Conservation (phyloP, 2,888 invertebrate genomes). For the Xanthorhoe designata region DNA sequence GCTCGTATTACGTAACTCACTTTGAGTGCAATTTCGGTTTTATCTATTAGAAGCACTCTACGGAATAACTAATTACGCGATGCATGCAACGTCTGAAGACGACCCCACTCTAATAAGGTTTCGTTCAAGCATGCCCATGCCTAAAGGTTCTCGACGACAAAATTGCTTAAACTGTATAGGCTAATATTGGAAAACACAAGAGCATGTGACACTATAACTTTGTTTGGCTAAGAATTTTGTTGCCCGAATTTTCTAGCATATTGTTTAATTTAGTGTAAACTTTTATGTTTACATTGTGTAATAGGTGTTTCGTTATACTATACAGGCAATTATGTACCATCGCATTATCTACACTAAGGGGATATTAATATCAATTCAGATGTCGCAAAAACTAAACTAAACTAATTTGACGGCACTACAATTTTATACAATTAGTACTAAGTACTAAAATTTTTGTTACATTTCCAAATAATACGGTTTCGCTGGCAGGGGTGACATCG, state of each 20-base stretch:
- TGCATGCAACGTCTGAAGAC: constrained; percentile 15
- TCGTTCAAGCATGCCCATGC: constrained; percentile 18
- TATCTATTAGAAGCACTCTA: too few species aligned
- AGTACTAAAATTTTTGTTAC: too few species aligned
- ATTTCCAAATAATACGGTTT: too few species aligned
- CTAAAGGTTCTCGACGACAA: constrained; percentile 8
- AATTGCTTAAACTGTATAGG: constrained; percentile 12
- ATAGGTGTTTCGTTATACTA: neutral
- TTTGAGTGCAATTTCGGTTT: neutral
- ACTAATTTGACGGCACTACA: too few species aligned
- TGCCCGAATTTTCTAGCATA: constrained; percentile 1
- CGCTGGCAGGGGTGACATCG: too few species aligned
- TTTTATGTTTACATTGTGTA: neutral
- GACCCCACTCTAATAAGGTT: constrained; percentile 20
- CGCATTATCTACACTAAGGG: neutral
- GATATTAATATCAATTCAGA: neutral
- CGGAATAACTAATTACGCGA: constrained; percentile 17
- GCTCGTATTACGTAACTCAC: neutral
- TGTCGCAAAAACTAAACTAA: too few species aligned
- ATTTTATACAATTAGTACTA: too few species aligned
- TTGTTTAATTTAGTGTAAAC: neutral
- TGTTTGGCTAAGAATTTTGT: constrained; percentile 2
- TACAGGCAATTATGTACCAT: neutral
- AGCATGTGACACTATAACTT: constrained; percentile 4
- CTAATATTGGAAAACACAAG: neutral